Base-by-base conservation (phyloP, 2,113 vertebrate genomes). In the Vulpes ferrilata region DNA sequence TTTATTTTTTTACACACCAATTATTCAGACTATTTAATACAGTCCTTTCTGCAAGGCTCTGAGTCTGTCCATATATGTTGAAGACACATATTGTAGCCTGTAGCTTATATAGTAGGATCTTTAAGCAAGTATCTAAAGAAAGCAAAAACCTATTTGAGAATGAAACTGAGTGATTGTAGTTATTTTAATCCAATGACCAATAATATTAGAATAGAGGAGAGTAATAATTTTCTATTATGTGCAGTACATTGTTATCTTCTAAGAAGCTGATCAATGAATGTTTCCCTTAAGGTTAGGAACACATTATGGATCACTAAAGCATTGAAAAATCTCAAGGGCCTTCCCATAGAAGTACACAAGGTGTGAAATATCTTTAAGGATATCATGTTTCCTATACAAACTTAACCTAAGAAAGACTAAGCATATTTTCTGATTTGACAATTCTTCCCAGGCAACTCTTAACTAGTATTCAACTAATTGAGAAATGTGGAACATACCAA, bases 171-270 rank as follows among this genome's bases (percentile, higher is more conserved):
- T 19, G 48, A 19, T 20, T 69, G 30, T 48, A n/a, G 13, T 78
- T 88, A 71, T 94, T 88, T 97, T 69, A 84, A 59, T 88, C 25
- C 9, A 78, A 27, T 30, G 20, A 51, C 27, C 81, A 85, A 48
- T 57, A 35, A 84, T 38, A 76, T 76, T 7, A 74, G 51, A 87
- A 74, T 27, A 55, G 53, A 81, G 23, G 8, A 91, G 15, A 83
- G 27, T 13, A 64, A n/a, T 43, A 87, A 38, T 13, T 71, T 76
- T 55, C 35, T 32, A 69, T 27, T 35, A 43, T 4, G 9, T 60
- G 10, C 2, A 79, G n/a, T 27, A 59, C 11, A 59, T 65, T 73
- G 59, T 30, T 71, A 13, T 51, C 57, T 92, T 57, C 55, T 62
- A 82, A 62, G 59, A 88, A 32, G 15, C 57, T 59, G n/a, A 35